Evolutionary conservation across 2,113 vertebrate species (phyloP), one percentile per base, ranked within the genome.

Genomic region (Ceyx cyanopectus): DNA sequence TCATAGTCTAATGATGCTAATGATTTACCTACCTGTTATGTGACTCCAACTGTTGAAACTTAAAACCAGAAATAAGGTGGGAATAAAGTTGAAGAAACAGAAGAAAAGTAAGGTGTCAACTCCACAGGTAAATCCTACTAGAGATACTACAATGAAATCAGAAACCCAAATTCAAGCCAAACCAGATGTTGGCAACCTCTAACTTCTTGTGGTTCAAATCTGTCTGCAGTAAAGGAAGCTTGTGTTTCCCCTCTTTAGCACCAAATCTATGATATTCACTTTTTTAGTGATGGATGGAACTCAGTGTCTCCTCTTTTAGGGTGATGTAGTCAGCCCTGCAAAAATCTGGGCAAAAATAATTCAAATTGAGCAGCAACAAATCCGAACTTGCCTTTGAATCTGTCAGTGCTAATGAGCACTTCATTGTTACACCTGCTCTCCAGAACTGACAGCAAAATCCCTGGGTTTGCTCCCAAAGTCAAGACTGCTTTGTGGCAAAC

Each of bases 361-460:
- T 82, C 63, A 53, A 63, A 29, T 34, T 77, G 43, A 87, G 70
- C 74, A 89, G 66, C 41, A 89, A 80, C 76, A 93, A 86, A 93
- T n/a, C 68, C 86, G 85, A 78, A 53, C 32, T 85, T 66, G 69
- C 43, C 81, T 85, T 80, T 74, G 89, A 87, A 93, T 37, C 43
- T 89, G 74, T 63, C 91, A 91, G 46, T 63, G 32, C 53, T 94
- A 91, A 92, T 85, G 85, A 93, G 89, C 63, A 17, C 40, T 87
- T 88, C 27, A 57, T 58, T 10, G 34, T 61, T 40, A 51, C 81
- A 91, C 91, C 78, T 92, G 84, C 87, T 87, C 60, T 89, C 92
- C 78, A 96, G 84, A 87, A 7, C 51, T 79, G 63, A 89, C 91
- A 95, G 87, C 89, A 89, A 85, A 80, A 92, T 80, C 87, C 81